phyloP scores from a whole-genome alignment of 2,888 invertebrate genomes.

The Noctua fimbriata region DNA sequence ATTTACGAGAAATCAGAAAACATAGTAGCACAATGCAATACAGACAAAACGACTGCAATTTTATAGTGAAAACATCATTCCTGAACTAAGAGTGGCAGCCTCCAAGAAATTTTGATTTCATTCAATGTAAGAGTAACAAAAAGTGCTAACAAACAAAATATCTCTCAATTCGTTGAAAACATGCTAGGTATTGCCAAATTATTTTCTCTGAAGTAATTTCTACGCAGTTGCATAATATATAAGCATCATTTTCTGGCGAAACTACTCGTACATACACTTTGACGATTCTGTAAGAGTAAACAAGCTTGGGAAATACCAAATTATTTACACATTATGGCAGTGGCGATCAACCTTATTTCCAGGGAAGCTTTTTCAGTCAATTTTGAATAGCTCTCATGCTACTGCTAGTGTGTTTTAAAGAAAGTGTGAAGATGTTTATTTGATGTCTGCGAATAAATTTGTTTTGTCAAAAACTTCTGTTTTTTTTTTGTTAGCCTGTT shows the following conservation, averaged over 20 bases:
- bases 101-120: slow-evolving; percentile 1
- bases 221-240: slow-evolving; percentile 28
- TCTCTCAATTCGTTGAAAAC: slow-evolving; percentile 30
- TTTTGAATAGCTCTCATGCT: neutral
- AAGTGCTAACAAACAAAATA: slow-evolving; percentile 12
- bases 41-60: neutral
- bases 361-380: neutral
- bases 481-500: too few relatives aligned
- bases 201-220: slow-evolving; percentile 48
- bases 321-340: slow-evolving; percentile 53
- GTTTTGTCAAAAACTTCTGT: too few relatives aligned
- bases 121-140: slow-evolving; percentile 22
- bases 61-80: neutral
- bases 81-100: neutral
- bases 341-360: slow-evolving; percentile 27
- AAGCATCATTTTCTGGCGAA: slow-evolving; percentile 42
- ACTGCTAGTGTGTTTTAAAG: neutral
- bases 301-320: slow-evolving; percentile 41
- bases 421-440: neutral
- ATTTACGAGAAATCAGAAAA: neutral
- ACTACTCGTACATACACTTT: slow-evolving; percentile 25
- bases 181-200: slow-evolving; percentile 43
- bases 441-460: too few relatives aligned
- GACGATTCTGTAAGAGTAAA: slow-evolving; percentile 50
- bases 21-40: neutral